Conservation (phyloP, 2,113 vertebrate species). For the Glaucidium brasilianum region DNA sequence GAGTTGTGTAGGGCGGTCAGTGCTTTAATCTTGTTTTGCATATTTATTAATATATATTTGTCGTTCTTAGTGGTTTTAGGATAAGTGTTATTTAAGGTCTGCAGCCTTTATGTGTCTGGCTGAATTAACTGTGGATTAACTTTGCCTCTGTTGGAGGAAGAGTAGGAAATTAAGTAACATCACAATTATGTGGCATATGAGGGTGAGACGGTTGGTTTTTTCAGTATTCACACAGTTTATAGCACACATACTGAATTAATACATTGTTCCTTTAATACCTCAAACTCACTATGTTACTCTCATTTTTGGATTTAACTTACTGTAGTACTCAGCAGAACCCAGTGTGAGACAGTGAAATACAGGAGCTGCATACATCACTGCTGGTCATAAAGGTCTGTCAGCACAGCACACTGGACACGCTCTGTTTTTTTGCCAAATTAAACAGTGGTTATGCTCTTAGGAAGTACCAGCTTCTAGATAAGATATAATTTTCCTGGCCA, state of each 20-base stretch:
- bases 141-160: neutral
- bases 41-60: neutral
- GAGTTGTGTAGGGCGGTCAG: neutral
- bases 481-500: neutral
- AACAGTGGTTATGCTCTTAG: neutral
- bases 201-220: neutral
- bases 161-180: neutral
- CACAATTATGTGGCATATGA: neutral
- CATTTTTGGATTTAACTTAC: neutral
- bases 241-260: neutral
- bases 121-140: neutral
- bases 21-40: neutral
- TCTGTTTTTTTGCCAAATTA: conserved; percentile 27
- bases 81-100: neutral
- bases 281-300: neutral
- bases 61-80: neutral
- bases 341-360: neutral
- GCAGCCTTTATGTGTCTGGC: neutral
- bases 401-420: neutral
- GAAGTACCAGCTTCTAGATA: conserved; percentile 21
- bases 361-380: neutral
- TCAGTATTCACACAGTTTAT: neutral
- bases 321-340: neutral
- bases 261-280: neutral
- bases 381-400: neutral